phyloP scores from a whole-genome alignment of 2,113 vertebrate species.

The Nothobranchius kuhntae region DNA sequence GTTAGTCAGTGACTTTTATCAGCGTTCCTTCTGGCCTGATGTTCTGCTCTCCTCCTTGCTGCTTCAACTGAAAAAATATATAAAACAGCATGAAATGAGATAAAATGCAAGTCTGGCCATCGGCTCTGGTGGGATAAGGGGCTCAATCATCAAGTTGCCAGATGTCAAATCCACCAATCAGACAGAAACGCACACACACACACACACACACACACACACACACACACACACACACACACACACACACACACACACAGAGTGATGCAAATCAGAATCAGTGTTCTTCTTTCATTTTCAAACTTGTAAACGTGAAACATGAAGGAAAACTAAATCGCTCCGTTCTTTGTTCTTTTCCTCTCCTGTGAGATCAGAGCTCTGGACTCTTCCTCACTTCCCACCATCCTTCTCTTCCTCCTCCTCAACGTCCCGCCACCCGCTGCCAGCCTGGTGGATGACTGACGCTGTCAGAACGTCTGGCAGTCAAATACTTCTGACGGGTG shows the following conservation, averaged over 20 bases:
- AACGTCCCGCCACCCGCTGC: constrained; percentile 55
- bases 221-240: neutral
- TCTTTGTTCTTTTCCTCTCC: neutral
- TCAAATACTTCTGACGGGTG: constrained; percentile 71
- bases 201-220: too few species aligned
- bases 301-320: neutral
- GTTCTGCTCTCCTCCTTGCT: constrained; percentile 13
- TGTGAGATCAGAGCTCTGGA: constrained; percentile 8
- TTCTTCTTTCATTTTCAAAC: neutral
- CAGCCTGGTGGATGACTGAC: constrained; percentile 72
- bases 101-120: constrained; percentile 43
- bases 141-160: constrained; percentile 63
- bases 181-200: neutral
- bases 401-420: constrained; percentile 29
- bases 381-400: constrained; percentile 18
- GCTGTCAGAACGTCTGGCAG: constrained; percentile 75
- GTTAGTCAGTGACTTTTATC: constrained; percentile 45
- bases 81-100: constrained; percentile 47
- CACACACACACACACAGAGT: constrained; percentile 6
- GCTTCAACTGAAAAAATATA: constrained; percentile 38
- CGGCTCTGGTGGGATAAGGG: constrained; percentile 59
- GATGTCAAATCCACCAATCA: constrained; percentile 48
- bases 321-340: neutral
- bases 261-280: neutral
- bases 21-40: constrained; percentile 43